These are phyloP conservation scores for Hydractinia symbiolongicarpus DNA, from an alignment of 30 jellyfish, hydroid and myxozoan species.

Conservation along the genomic window DNA sequence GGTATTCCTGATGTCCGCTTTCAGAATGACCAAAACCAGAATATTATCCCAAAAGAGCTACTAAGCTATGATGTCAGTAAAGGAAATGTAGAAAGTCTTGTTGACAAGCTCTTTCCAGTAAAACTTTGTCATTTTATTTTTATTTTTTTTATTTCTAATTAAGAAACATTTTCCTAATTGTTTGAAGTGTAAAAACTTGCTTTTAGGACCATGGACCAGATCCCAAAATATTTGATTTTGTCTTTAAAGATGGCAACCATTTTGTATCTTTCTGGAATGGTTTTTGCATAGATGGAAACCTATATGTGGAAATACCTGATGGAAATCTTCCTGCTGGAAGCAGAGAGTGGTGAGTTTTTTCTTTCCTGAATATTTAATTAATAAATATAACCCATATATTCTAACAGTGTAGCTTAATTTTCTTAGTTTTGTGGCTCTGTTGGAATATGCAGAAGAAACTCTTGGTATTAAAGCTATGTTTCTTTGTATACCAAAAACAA, in stretches of 20 bases:
- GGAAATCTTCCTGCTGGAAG: constrained; percentile 24
- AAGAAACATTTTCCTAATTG: neutral
- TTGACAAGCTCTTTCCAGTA: constrained; percentile 3
- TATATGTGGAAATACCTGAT: constrained; percentile 16
- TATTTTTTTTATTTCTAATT: neutral
- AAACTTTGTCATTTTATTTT: neutral
- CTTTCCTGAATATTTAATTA: neutral
- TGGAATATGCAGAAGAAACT: constrained; percentile 16
- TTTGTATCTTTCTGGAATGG: constrained; percentile 22
- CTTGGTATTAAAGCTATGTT: constrained; percentile 1
- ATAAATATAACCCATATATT: neutral
- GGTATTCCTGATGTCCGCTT: constrained; percentile 75
- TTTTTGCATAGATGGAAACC: neutral
- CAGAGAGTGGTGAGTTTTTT: constrained; percentile 12
- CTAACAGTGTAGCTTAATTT: neutral
- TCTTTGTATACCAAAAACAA: constrained; percentile 17
- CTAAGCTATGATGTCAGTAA: neutral
- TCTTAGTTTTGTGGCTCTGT: constrained; percentile 20
- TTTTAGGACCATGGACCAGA: constrained; percentile 17
- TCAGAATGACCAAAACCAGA: constrained; percentile 14
- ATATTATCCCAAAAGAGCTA: neutral
- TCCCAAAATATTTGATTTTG: neutral
- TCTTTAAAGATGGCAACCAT: constrained; percentile 13
- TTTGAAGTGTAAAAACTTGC: neutral
- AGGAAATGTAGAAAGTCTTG: neutral